Evolutionary conservation across 2,888 invertebrate species (phyloP).

Genomic region (Listrodromus nycthemerus): DNA sequence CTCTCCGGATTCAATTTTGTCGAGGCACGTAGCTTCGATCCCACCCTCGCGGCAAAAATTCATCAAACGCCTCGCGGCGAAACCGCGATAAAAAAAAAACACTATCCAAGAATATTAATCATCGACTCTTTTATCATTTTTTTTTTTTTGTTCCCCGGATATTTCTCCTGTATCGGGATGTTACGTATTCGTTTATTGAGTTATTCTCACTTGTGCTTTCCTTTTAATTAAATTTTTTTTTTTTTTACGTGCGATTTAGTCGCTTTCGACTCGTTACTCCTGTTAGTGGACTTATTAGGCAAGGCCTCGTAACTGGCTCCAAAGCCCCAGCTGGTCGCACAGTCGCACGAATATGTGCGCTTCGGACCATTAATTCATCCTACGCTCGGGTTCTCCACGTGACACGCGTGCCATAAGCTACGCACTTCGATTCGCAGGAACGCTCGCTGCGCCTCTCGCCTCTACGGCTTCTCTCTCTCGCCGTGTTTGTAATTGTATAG

Average conservation of each 20-base stretch:
- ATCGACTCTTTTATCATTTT: conserved; percentile 21
- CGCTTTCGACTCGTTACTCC: conserved; percentile 48
- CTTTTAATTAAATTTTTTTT: not conserved
- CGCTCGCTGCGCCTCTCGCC: not conserved
- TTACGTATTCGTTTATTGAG: conserved; percentile 20
- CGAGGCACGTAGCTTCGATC: conserved; percentile 50
- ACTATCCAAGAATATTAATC: conserved; percentile 59
- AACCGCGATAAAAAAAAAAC: conserved; percentile 32
- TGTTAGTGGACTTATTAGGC: conserved; percentile 64
- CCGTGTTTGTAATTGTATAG: conserved; percentile 9
- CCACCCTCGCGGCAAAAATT: conserved; percentile 45
- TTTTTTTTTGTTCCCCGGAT: not conserved
- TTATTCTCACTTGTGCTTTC: conserved; percentile 10
- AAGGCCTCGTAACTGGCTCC: conserved; percentile 46
- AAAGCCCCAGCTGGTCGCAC: conserved; percentile 3
- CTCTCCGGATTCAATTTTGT: conserved; percentile 63
- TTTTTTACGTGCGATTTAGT: not conserved
- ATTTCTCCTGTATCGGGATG: not conserved
- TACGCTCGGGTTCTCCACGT: conserved; percentile 38
- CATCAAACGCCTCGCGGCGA: conserved; percentile 48
- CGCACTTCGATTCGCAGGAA: conserved; percentile 15
- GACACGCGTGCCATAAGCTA: conserved; percentile 37
- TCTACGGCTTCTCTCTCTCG: conserved; percentile 8
- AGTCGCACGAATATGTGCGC: not conserved
- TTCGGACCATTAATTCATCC: conserved; percentile 54